A percentile compares a stretch with the other conserved stretches of the same genome.
Evolutionary conservation across 2,113 vertebrate genomes (phyloP).

Genomic region (Ammodytes dubius): DNA sequence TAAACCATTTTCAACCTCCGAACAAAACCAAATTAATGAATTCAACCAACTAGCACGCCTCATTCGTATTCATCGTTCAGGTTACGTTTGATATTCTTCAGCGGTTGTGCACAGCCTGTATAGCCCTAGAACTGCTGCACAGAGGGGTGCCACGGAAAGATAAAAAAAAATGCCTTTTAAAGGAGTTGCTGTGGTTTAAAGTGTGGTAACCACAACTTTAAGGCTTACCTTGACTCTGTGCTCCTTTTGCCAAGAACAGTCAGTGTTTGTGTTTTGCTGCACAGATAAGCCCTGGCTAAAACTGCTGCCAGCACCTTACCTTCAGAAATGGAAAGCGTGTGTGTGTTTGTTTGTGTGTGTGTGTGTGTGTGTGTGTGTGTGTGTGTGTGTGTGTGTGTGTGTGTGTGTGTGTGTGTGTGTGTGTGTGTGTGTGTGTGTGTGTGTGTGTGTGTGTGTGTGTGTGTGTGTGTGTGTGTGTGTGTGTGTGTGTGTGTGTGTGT

Average conservation of each 20-base stretch:
- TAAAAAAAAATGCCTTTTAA: neutral
- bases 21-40: neutral
- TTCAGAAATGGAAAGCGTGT: constrained; percentile 27
- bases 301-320: constrained; percentile 30
- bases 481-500: too few relatives aligned
- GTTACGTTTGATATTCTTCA: neutral
- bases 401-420: constrained; percentile 43
- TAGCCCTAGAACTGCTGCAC: neutral
- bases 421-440: neutral
- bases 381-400: constrained; percentile 34
- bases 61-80: neutral
- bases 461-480: too few relatives aligned
- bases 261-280: constrained; percentile 19
- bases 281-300: constrained; percentile 28
- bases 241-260: constrained; percentile 2
- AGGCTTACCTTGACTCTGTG: neutral
- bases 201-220: neutral
- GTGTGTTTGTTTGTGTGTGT: constrained; percentile 16
- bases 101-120: neutral
- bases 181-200: neutral
- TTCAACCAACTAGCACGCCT: neutral
- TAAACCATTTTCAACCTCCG: neutral
- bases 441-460: too few relatives aligned
- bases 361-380: constrained; percentile 10
- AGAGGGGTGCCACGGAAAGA: neutral